Percentiles rank a stretch among this genome's conserved stretches.
phyloP scores from a whole-genome alignment of 1,140 invertebrate species.

The Drosophila punjabiensis region DNA sequence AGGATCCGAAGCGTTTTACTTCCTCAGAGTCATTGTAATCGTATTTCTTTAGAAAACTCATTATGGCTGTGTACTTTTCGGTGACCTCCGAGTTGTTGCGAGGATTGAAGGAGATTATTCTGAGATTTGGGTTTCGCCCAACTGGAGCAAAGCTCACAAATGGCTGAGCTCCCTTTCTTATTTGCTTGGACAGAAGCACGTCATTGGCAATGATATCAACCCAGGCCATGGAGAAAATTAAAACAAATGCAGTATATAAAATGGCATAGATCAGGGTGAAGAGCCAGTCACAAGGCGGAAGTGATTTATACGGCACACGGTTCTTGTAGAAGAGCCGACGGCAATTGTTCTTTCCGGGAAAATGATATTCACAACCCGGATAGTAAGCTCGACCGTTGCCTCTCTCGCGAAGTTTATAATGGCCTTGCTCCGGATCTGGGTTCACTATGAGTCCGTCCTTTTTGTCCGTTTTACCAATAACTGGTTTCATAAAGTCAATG shows the following conservation, averaged over 20 bases:
- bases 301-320: background rate
- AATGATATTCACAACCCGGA: constrained; percentile 51
- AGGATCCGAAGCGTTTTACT: constrained; percentile 43
- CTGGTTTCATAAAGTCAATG: background rate
- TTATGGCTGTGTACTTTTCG: background rate
- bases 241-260: constrained; percentile 11
- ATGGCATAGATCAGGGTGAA: constrained; percentile 7
- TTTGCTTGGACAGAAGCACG: background rate
- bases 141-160: constrained; percentile 32
- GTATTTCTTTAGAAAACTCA: constrained; percentile 22
- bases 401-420: constrained; percentile 7
- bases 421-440: background rate
- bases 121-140: background rate
- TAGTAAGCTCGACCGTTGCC: constrained; percentile 1
- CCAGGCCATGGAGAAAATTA: constrained; percentile 14
- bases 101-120: constrained; percentile 28
- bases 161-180: constrained; percentile 25
- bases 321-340: constrained; percentile 14
- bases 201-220: constrained; percentile 20
- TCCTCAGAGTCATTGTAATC: constrained; percentile 1
- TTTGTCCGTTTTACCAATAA: background rate
- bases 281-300: constrained; percentile 5
- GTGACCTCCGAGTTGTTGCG: constrained; percentile 3
- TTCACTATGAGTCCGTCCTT: background rate
- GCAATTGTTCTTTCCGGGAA: constrained; percentile 28